Percentiles rank a stretch among this genome's conserved stretches.
phyloP scores from a whole-genome alignment of 1,140 invertebrate species.

The Chironomus tepperi region DNA sequence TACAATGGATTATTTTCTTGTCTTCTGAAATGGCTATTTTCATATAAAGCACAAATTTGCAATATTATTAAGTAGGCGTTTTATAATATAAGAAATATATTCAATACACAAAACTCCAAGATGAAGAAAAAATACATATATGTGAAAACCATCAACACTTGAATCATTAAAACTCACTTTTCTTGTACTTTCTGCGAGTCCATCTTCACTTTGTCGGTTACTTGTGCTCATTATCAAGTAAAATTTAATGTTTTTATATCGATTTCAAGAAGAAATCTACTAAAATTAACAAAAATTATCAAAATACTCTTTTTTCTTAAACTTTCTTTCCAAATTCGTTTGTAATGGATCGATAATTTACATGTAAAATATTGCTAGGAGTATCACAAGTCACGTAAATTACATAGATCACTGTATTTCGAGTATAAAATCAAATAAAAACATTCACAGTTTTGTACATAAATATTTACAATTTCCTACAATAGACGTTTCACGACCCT shows the following conservation, averaged over 20 bases:
- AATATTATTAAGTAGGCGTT: slow-evolving; percentile 5
- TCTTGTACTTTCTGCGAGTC: background rate
- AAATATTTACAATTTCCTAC: too few species aligned
- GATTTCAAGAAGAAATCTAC: background rate
- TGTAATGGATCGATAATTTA: too few species aligned
- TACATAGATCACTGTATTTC: too few species aligned
- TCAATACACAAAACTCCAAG: background rate
- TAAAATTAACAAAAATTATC: slow-evolving; percentile 15
- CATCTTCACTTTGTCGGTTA: slow-evolving; percentile 18
- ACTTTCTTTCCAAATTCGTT: background rate
- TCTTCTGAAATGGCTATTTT: background rate
- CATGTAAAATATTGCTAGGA: too few species aligned
- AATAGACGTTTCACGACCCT: too few species aligned
- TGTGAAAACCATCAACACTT: background rate
- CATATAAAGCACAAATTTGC: background rate
- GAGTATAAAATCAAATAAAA: too few species aligned
- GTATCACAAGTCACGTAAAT: too few species aligned
- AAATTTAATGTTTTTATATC: background rate
- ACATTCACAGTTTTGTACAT: too few species aligned
- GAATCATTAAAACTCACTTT: background rate
- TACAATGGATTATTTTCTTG: background rate
- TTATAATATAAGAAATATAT: background rate
- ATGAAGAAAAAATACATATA: background rate
- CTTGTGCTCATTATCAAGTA: background rate
- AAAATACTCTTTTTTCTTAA: background rate